Conservation (phyloP, 2,888 invertebrate species). For the Cheilosia impressa region DNA sequence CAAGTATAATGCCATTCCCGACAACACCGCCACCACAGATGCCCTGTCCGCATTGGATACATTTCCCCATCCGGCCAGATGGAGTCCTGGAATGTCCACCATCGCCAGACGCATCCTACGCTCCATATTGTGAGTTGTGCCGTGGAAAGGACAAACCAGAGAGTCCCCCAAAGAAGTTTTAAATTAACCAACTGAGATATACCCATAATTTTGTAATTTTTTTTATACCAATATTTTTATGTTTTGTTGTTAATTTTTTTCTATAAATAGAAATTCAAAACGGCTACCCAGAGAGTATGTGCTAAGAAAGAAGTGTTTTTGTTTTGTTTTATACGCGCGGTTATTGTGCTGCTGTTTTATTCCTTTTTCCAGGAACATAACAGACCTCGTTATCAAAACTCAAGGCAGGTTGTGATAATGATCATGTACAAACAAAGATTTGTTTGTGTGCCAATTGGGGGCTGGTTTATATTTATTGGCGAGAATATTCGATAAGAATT, state of each 20-base stretch:
- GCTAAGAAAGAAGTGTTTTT: not conserved
- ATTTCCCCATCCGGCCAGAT: constrained; percentile 81
- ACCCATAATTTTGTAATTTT: not conserved
- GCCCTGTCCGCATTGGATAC: constrained; percentile 83
- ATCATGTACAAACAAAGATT: not conserved
- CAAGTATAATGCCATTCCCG: constrained; percentile 80
- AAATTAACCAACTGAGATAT: constrained; percentile 43
- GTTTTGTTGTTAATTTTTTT: constrained; percentile 6
- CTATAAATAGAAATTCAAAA: constrained; percentile 27
- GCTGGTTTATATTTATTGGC: not conserved
- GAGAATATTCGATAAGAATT: not conserved
- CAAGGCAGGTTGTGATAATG: not conserved
- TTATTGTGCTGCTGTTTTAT: not conserved
- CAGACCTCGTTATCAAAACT: not conserved
- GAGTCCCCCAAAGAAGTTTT: constrained; percentile 39
- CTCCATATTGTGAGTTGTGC: constrained; percentile 50
- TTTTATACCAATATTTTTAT: constrained; percentile 2
- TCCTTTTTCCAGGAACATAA: not conserved
- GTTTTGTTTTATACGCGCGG: not conserved
- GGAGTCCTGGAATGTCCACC: constrained; percentile 52
- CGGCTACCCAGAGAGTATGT: constrained; percentile 4
- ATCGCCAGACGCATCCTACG: constrained; percentile 51
- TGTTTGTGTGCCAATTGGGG: not conserved
- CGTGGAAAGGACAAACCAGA: constrained; percentile 20
- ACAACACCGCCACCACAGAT: constrained; percentile 81